Base-by-base conservation (phyloP, 2,888 invertebrate genomes). In the Drosophila maculinotata region DNA sequence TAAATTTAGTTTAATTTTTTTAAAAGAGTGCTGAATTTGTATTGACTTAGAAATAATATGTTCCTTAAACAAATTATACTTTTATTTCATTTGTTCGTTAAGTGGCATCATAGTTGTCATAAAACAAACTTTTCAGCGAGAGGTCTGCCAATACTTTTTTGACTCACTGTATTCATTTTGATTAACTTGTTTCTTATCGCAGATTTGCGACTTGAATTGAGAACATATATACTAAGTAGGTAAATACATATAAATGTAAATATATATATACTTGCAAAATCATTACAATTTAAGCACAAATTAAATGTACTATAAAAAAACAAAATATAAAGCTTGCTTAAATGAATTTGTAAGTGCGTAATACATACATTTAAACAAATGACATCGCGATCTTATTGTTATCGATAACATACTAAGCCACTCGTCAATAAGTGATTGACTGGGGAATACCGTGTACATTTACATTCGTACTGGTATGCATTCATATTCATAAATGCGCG, bases 121-220 rank as follows among this genome's bases (percentile, higher is more conserved):
- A n/a, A n/a, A n/a, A n/a, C n/a, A n/a, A n/a, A n/a, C n/a, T n/a
- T n/a, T n/a, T n/a, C n/a, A n/a, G n/a, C n/a, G n/a, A n/a, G n/a
- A n/a, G n/a, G n/a, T n/a, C n/a, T n/a, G n/a, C n/a, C n/a, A n/a
- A n/a, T n/a, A n/a, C n/a, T n/a, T n/a, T n/a, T n/a, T n/a, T n/a
- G n/a, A n/a, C n/a, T n/a, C n/a, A n/a, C n/a, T n/a, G 15, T 8
- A 8, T 23, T 17, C 6, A 44, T 28, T n/a, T 47, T 10, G 23
- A 44, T 20, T 63, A 28, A 39, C 36, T 57, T 33, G 31, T 30
- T 45, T 38, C 45, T 59, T 59, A 59, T 59, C 59, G 4, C 30
- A 17, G 20, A 9, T 30, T 12, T n/a, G 52, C 28, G 56, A 17
- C 38, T 39, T 23, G 5, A 30, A 26, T 20, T 60, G 8, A 1